Base-by-base conservation (phyloP, 64 coral and sea anemone species). In the Cladopsammia gracilis region DNA sequence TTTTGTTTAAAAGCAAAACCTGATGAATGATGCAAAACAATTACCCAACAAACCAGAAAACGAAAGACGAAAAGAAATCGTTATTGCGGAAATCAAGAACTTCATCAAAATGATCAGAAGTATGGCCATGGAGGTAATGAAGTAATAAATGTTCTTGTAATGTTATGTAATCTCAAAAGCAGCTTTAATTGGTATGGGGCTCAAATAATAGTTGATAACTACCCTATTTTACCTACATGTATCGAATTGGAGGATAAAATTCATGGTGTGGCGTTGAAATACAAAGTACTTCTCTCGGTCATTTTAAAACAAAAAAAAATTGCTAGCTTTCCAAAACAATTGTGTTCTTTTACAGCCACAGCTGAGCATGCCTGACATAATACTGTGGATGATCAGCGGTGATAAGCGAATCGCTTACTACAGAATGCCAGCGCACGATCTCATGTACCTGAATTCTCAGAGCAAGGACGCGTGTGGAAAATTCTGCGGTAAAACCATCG, bases 341-440 rank as follows among this genome's bases (percentile, higher is more conserved):
- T 42, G n/a, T 51, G 34, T 22, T 18, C 46, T 44, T 20, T 54
- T 92, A 3, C 68, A 92, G 94, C 83, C 94, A 9, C 89, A 95
- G 88, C 91, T 87, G 20, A 92, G 89, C 66, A 87, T 95, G 71
- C 94, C 94, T 23, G 94, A 95, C 70, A 82, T 95, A 18, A 87
- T 95, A n/a, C 87, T 96, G 49, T 96, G 94, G 94, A 96, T 96
- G 94, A 24, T 96, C 24, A 78, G 75, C 45, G 94, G 89, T 42
- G 57, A 45, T 45, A 92, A 64, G 50, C 89, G 94, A 61, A 79
- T 92, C 15, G 89, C 84, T 6, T 96, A 96, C 78, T 56, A 92
- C 42, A 90, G 94, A 16, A 58, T 92, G 75, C 89, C 94, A 52
- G 88, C 88, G 3, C 85, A 79, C 15, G 89, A 96, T 58, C 46